Percentiles rank a stretch among this genome's conserved stretches.
Evolutionary conservation across 2,113 vertebrate genomes (phyloP).

Genomic region (Hemichromis elongatus): DNA sequence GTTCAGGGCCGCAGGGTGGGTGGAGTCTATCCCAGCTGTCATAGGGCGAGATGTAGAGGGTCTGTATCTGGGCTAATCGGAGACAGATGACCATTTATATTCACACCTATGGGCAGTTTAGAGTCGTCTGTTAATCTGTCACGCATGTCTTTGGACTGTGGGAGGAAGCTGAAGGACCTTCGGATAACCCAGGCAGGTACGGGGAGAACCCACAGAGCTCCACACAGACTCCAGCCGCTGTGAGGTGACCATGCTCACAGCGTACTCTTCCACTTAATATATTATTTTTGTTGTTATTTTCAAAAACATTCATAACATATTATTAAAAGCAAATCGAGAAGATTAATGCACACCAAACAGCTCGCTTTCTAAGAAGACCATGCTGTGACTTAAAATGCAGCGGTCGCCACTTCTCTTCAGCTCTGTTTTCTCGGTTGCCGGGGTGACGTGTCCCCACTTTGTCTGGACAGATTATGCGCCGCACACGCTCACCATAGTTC

Average conservation of each 20-base stretch:
- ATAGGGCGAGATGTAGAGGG: neutral
- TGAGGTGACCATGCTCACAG: neutral
- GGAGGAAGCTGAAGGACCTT: neutral
- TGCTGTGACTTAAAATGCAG: neutral
- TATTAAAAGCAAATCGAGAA: neutral
- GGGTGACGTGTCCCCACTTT: neutral
- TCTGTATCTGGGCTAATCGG: neutral
- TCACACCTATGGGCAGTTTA: neutral
- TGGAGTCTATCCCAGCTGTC: neutral
- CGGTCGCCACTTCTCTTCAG: neutral
- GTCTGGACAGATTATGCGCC: rapidly evolving
- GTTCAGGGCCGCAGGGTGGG: neutral
- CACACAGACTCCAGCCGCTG: neutral
- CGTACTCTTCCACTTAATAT: neutral
- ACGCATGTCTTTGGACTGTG: neutral
- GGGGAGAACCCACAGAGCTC: neutral
- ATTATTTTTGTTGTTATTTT: neutral
- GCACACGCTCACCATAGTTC: neutral
- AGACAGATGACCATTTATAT: neutral
- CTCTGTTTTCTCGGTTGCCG: neutral
- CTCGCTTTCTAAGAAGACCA: neutral
- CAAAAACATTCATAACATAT: neutral
- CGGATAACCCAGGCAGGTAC: neutral
- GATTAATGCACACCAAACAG: neutral
- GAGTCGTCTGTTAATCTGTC: neutral